phyloP scores from a whole-genome alignment of 2,797 vertebrate genomes.

The Pantherophis alleghaniensis region DNA sequence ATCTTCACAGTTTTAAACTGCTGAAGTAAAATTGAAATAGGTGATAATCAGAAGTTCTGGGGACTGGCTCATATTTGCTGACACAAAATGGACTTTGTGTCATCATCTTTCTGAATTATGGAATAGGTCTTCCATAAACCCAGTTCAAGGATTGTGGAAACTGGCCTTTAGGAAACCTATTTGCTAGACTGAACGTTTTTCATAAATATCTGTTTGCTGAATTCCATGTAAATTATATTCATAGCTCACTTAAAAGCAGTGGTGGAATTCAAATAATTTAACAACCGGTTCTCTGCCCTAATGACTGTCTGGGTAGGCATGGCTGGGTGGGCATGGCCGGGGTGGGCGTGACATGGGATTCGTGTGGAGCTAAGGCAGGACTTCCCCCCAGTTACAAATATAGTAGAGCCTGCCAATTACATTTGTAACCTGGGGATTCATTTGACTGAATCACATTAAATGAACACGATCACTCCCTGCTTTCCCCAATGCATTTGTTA shows the following conservation, averaged over 20 bases:
- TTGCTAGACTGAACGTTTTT: background rate
- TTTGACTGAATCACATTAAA: no score
- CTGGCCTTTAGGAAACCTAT: background rate
- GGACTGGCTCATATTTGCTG: background rate
- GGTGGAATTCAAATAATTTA: no score
- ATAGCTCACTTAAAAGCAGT: background rate
- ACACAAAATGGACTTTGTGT: background rate
- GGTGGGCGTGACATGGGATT: no score
- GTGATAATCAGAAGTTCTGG: background rate
- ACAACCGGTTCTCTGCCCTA: no score
- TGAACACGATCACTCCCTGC: no score
- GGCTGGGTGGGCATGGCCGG: no score
- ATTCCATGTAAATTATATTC: background rate
- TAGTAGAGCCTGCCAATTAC: no score
- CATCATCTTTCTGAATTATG: background rate
- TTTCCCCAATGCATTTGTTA: no score
- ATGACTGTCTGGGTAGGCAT: no score
- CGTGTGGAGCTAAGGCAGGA: no score
- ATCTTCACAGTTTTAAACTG: background rate
- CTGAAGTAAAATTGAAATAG: background rate
- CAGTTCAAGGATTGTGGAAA: background rate
- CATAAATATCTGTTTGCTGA: background rate
- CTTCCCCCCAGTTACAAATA: no score
- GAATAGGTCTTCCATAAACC: background rate
- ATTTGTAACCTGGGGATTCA: no score